Evolutionary conservation across 2,797 vertebrate species (phyloP), one percentile per base, ranked within the genome.

Genomic region (Sebastes hubbsi): DNA sequence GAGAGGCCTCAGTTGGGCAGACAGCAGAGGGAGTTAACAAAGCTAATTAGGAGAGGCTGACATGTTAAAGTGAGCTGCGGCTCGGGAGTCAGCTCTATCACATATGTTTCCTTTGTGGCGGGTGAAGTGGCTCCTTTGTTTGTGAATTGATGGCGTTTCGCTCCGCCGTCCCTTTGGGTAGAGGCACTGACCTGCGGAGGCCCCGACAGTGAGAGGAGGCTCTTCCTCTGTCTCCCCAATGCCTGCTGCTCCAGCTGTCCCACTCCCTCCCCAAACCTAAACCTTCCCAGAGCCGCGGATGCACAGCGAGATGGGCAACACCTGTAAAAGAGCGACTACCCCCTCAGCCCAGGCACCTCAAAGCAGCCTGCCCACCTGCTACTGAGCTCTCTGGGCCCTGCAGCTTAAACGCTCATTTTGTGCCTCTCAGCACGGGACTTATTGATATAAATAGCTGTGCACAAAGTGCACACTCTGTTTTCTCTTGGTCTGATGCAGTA

Each of bases 371-470:
- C 94, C 94, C 94, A 95, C 94, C 94, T 95, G 94, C 95, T 95
- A 93, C 91, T 91, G 92, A 91, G 93, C 94, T 95, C 95, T 95
- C 94, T 92, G 92, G 94, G 95, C 95, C 93, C 92, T 91, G 92
- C 91, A 93, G 94, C 94, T 96, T 96, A 96, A 96, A 96, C 92
- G 95, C 95, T 96, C 95, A 93, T 96, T 96, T 96, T 96, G 95
- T 96, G 95, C 96, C 95, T 96, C 95, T 96, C 96, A 96, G 96
- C 95, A 95, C 95, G 95, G 95, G 95, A 95, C 96, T 96, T 96
- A 96, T 96, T 96, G 95, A 96, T 96, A 96, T 96, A 96, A 96
- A 96, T 96, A 96, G 96, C 95, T 95, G 94, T 93, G 93, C 94
- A 95, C 96, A 96, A 96, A 96, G 95, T 96, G 95, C 95, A 96